Percentiles rank a stretch among this genome's conserved stretches.
Evolutionary conservation across 2,888 invertebrate species (phyloP).

Genomic region (Sinotaia quadrata): DNA sequence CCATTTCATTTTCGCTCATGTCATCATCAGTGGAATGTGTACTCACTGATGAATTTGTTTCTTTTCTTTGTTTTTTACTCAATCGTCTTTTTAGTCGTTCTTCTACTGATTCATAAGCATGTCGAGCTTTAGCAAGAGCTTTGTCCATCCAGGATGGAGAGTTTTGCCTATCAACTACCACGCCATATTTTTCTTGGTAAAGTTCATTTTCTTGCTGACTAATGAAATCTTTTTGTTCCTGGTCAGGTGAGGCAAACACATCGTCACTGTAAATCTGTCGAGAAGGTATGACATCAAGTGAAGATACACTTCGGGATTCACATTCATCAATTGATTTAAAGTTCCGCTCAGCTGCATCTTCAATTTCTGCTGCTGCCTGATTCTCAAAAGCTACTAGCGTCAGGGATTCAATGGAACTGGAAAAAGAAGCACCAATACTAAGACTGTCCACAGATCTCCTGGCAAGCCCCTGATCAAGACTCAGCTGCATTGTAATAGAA

Average conservation of each 20-base stretch:
- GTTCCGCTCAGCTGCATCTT: slow-evolving; percentile 7
- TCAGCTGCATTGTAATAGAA: too few relatives aligned
- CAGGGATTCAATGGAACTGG: slow-evolving; percentile 16
- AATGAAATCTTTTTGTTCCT: background rate
- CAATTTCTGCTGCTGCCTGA: slow-evolving; percentile 22
- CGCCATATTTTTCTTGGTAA: background rate
- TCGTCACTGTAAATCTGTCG: background rate
- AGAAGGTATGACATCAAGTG: background rate
- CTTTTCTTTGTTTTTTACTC: background rate
- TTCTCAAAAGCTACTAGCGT: slow-evolving; percentile 13
- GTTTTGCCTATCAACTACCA: background rate
- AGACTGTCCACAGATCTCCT: background rate
- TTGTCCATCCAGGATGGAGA: slow-evolving; percentile 10
- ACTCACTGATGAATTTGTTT: too few relatives aligned
- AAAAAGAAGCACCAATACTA: slow-evolving; percentile 7
- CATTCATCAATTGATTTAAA: slow-evolving; percentile 10
- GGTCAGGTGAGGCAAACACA: background rate
- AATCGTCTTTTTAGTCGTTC: background rate
- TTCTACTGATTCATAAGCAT: background rate
- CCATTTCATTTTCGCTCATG: too few relatives aligned
- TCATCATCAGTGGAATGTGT: too few relatives aligned
- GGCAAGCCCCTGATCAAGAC: too few relatives aligned
- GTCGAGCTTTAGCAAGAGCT: background rate
- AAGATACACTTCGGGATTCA: background rate
- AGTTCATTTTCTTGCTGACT: background rate